These are phyloP conservation scores for Tyrophagus putrescentiae DNA, from an alignment of 1,140 invertebrate species.

Conservation along the genomic window DNA sequence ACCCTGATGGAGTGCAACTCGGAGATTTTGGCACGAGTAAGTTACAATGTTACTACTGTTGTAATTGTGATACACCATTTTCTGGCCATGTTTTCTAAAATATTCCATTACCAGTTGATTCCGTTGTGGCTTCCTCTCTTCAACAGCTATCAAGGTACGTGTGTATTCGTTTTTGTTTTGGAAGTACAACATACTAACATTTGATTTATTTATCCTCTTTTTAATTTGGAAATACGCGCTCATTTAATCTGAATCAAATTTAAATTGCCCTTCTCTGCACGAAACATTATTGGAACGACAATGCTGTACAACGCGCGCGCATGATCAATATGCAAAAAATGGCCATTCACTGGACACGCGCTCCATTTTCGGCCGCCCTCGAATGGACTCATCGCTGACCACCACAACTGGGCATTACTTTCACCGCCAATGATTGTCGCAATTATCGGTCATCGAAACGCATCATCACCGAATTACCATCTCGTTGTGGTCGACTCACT, in stretches of 20 bases:
- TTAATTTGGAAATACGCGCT: background rate
- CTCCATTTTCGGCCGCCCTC: background rate
- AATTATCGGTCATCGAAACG: background rate
- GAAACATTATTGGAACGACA: background rate
- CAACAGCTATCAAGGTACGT: constrained; percentile 63
- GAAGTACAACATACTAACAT: background rate
- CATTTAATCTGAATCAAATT: background rate
- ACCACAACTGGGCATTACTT: background rate
- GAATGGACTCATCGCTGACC: background rate
- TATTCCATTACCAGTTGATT: constrained; percentile 36
- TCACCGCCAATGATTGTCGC: background rate
- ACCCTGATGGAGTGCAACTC: constrained; percentile 88
- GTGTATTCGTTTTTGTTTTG: background rate
- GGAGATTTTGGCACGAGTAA: constrained; percentile 65
- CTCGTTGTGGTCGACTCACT: too few relatives aligned
- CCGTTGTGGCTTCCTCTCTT: constrained; percentile 66
- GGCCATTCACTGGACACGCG: background rate
- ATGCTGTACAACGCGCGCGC: background rate
- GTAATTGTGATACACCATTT: background rate
- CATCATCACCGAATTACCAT: background rate
- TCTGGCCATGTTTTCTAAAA: background rate
- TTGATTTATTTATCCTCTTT: background rate
- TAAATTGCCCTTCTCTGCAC: background rate
- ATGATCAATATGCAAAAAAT: constrained; percentile 1
- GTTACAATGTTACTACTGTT: constrained; percentile 31